phyloP scores from a whole-genome alignment of 2,888 invertebrate genomes.

The Ptychoptera contaminata region DNA sequence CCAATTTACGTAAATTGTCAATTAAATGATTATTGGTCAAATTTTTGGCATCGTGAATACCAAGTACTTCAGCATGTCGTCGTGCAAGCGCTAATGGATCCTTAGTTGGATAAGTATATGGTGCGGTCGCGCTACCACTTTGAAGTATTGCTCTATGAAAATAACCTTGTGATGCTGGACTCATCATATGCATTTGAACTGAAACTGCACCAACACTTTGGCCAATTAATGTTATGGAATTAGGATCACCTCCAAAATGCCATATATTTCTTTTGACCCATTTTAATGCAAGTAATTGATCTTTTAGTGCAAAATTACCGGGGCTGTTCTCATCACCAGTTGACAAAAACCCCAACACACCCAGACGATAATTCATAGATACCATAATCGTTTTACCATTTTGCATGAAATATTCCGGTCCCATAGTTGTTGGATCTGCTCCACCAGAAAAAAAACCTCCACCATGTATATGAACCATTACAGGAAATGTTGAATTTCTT shows the following conservation, averaged over 20 bases:
- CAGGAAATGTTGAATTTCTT: too few species aligned
- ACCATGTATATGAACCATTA: slow-evolving; percentile 37
- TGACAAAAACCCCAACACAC: slow-evolving; percentile 32
- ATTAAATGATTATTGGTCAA: slow-evolving; percentile 24
- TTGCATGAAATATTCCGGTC: slow-evolving; percentile 38
- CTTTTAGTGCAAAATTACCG: slow-evolving; percentile 36
- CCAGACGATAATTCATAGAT: slow-evolving; percentile 32
- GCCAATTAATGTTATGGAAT: slow-evolving; percentile 32
- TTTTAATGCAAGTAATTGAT: slow-evolving; percentile 31
- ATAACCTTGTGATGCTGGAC: slow-evolving; percentile 26
- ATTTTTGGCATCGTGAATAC: slow-evolving; percentile 21
- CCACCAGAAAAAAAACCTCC: slow-evolving; percentile 36
- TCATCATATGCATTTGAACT: slow-evolving; percentile 33
- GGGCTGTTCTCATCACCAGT: slow-evolving; percentile 32
- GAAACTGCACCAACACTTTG: slow-evolving; percentile 34
- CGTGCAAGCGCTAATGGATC: slow-evolving; percentile 24
- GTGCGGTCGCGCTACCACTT: slow-evolving; percentile 34
- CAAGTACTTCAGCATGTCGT: slow-evolving; percentile 25
- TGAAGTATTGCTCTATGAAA: slow-evolving; percentile 33
- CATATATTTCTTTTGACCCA: slow-evolving; percentile 33
- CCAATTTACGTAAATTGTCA: slow-evolving; percentile 27
- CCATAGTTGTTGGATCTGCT: slow-evolving; percentile 27
- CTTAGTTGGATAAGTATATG: slow-evolving; percentile 16
- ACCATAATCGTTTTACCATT: slow-evolving; percentile 31
- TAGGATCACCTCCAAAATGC: slow-evolving; percentile 30